Base-by-base conservation (phyloP, 2,113 vertebrate species). In the Riparia riparia region DNA sequence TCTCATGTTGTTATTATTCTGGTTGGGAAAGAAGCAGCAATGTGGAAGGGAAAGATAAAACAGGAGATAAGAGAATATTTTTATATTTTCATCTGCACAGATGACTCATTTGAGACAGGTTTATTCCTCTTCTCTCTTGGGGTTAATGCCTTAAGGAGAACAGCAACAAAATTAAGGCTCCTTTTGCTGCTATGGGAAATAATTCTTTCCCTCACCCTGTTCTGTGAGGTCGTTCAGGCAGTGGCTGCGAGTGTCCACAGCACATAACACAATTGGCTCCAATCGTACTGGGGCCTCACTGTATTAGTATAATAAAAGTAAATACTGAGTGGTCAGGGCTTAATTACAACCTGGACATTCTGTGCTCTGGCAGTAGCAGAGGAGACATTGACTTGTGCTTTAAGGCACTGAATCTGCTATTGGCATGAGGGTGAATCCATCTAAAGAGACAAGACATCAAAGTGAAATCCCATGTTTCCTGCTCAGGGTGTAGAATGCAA, bases 261-360 rank as follows among this genome's bases (percentile, higher is more conserved):
- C 82, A 86, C 47, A 82, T 20, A 93, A 86, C 49, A 65, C 65
- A 82, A 21, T n/a, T 95, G 86, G 69, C 53, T 89, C 32, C 44
- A 82, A 26, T 82, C 61, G 56, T 74, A 56, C 56, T 56, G 19
- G 44, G 60, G 56, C 68, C 86, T 89, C 83, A 84, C 18, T 4
- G 41, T 74, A 65, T 89, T 95, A 69, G 34, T 49, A 26, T 89
- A 91, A 91, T 86, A 73, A 78, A 83, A 92, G 57, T 91, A 93
- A 92, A 91, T 83, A 92, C 72, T 34, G 39, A 93, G 86, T 63
- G 65, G 51, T 84, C 73, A 91, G 44, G 64, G 24, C 6, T 92
- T 91, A 93, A 95, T 95, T 95, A 79, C 68, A 82, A 92, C 76
- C 61, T 74, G 83, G 77, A 79, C 69, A 57, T 94, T 81, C 49